phyloP scores from a whole-genome alignment of 2,888 invertebrate genomes.

The Ditula angustiorana region DNA sequence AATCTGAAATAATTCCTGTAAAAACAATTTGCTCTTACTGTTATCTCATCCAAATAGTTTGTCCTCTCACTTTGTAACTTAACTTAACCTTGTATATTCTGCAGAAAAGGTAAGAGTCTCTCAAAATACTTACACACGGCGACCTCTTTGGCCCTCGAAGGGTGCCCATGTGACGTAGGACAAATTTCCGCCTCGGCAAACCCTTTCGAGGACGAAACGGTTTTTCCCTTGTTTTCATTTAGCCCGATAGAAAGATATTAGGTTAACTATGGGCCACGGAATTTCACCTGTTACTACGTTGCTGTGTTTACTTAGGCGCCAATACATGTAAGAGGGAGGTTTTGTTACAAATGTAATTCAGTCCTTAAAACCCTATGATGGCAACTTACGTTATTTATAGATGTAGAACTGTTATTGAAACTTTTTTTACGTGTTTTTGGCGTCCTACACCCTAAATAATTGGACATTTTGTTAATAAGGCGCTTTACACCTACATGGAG shows the following conservation, averaged over 20 bases:
- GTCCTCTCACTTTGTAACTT: slow-evolving; percentile 7
- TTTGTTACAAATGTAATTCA: neutral
- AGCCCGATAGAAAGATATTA: slow-evolving; percentile 27
- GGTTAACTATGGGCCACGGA: slow-evolving; percentile 22
- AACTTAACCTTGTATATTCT: slow-evolving; percentile 13
- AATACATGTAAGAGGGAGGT: neutral
- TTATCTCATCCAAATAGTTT: slow-evolving; percentile 16
- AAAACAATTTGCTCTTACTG: neutral
- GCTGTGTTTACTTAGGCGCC: slow-evolving; percentile 11
- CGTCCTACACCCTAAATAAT: too few relatives aligned
- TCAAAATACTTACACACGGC: slow-evolving; percentile 30
- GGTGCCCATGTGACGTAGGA: slow-evolving; percentile 32
- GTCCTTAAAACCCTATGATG: too few relatives aligned
- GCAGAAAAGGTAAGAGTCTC: slow-evolving; percentile 24
- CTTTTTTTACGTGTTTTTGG: too few relatives aligned
- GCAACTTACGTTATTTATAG: too few relatives aligned
- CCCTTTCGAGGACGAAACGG: slow-evolving; percentile 26
- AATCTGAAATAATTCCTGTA: neutral
- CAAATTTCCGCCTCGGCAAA: slow-evolving; percentile 37
- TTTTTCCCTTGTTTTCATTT: slow-evolving; percentile 35
- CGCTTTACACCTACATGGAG: too few relatives aligned
- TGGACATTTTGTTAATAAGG: too few relatives aligned
- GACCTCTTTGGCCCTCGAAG: slow-evolving; percentile 23
- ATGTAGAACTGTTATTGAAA: too few relatives aligned
- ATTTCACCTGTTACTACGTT: slow-evolving; percentile 12